Evolutionary conservation across 2,888 invertebrate species (phyloP).

Genomic region (Pterobdella sp.): DNA sequence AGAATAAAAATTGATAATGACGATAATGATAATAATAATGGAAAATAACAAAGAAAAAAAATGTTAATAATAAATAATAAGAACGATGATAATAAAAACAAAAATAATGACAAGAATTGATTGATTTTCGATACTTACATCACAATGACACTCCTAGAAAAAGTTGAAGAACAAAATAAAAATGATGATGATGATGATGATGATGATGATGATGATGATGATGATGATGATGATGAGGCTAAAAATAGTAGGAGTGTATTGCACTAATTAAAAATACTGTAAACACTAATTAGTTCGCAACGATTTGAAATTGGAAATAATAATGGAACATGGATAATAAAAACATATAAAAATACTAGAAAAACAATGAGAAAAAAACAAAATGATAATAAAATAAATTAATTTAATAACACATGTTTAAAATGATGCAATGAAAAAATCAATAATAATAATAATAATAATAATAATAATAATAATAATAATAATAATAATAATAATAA

Average conservation of each 20-base stretch:
- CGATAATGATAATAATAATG: neutral
- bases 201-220: constrained; percentile 19
- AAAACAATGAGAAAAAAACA: neutral
- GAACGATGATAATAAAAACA: neutral
- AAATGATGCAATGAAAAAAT: neutral
- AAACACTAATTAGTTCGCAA: neutral
- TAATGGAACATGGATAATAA: neutral
- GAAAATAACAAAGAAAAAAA: neutral
- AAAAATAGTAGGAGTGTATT: neutral
- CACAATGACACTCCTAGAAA: neutral
- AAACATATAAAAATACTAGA: neutral
- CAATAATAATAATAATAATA: neutral
- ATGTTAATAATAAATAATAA: neutral
- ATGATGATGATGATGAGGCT: neutral
- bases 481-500: constrained; percentile 1
- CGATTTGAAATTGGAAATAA: neutral
- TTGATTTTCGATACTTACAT: too few species aligned
- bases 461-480: constrained; percentile 1
- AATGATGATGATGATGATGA: constrained; percentile 19
- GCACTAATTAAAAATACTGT: neutral
- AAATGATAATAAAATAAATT: neutral
- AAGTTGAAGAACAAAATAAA: neutral
- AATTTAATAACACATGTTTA: neutral
- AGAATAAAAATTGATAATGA: neutral
- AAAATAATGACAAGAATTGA: neutral